These are phyloP conservation scores for Batillaria attramentaria DNA, from an alignment of 1,140 invertebrate genomes.

Conservation along the genomic window DNA sequence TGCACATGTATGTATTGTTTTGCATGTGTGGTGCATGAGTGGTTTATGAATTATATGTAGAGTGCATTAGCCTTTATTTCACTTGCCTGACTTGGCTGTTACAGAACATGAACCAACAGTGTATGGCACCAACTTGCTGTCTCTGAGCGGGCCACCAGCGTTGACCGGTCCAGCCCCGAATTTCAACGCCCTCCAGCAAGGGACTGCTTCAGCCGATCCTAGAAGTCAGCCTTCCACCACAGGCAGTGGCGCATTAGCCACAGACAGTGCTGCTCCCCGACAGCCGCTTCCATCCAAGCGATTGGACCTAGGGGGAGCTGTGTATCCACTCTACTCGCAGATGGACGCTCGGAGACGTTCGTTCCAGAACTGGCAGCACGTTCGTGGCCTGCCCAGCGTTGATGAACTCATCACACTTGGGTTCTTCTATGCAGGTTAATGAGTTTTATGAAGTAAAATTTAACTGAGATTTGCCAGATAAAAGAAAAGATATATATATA, in stretches of 20 bases:
- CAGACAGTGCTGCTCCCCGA: background rate
- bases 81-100: background rate
- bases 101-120: background rate
- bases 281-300: background rate
- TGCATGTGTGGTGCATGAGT: too few species aligned
- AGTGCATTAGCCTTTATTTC: too few species aligned
- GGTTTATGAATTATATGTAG: too few species aligned
- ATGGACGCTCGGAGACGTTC: conserved; percentile 12
- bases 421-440: conserved; percentile 28
- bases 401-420: conserved; percentile 21
- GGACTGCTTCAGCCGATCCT: too few species aligned
- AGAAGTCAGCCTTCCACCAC: too few species aligned
- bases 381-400: conserved; percentile 1
- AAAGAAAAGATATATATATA: too few species aligned
- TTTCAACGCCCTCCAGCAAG: background rate
- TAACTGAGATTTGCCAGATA: too few species aligned
- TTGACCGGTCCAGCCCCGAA: background rate
- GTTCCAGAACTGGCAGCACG: background rate
- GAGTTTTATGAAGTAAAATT: too few species aligned
- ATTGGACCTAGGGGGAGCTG: conserved; percentile 16
- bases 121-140: background rate
- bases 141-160: background rate
- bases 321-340: conserved; percentile 27
- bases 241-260: background rate
- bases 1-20: too few species aligned